Evolutionary conservation across 2,888 invertebrate genomes (phyloP).

Genomic region (Drosophila picticornis): DNA sequence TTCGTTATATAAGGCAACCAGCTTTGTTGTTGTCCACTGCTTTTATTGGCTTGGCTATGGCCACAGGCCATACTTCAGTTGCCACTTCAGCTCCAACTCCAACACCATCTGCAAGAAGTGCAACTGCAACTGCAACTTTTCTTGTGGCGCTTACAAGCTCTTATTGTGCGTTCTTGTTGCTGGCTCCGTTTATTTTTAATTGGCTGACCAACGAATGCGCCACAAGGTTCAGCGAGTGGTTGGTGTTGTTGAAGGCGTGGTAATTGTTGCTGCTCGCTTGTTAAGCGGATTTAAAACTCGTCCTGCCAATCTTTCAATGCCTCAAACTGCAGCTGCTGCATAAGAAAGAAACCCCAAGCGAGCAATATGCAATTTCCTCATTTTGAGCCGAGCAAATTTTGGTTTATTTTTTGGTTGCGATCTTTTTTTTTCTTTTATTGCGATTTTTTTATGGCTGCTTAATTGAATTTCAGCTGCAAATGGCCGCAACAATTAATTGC

Average conservation of each 20-base stretch:
- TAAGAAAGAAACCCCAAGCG: not conserved
- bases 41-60: constrained; percentile 7
- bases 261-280: constrained; percentile 23
- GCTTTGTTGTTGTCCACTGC: constrained; percentile 12
- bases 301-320: constrained; percentile 47
- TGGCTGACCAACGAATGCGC: constrained; percentile 47
- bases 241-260: constrained; percentile 5
- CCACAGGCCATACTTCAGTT: constrained; percentile 12
- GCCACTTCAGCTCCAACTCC: not conserved
- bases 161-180: constrained; percentile 9
- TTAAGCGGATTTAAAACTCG: constrained; percentile 67
- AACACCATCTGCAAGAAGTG: not conserved
- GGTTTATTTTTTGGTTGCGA: not conserved
- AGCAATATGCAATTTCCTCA: not conserved
- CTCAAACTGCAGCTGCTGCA: constrained; percentile 6
- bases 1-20: not conserved
- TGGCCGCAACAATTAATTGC: constrained; percentile 63
- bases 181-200: constrained; percentile 50
- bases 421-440: not conserved
- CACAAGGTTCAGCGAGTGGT: constrained; percentile 15
- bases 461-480: constrained; percentile 63
- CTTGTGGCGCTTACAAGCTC: constrained; percentile 11
- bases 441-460: constrained; percentile 60
- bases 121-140: constrained; percentile 12
- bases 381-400: not conserved